Evolutionary conservation across 2,113 vertebrate species (phyloP), one percentile per base, ranked within the genome.

Genomic region (Sylvietta virens): DNA sequence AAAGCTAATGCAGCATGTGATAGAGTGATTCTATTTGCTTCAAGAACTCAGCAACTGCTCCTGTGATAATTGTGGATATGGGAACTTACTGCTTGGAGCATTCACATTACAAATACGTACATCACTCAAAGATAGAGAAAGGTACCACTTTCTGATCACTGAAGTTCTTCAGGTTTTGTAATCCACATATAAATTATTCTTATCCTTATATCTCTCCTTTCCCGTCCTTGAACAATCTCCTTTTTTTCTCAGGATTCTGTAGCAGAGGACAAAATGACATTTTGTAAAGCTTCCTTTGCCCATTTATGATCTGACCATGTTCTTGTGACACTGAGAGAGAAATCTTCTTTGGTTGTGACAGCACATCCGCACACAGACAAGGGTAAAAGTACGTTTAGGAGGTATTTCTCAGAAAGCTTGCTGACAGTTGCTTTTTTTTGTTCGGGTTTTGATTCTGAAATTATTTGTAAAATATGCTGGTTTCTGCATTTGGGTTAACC

Each of bases 21-120:
- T 97, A 97, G 95, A 97, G 94, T 93, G 94, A 92, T 93, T 96
- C 92, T 97, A 28, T 96, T 96, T 96, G 90, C 96, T 97, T 93
- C 95, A 97, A 93, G 90, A 95, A 90, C 88, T 96, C 94, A 80
- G 94, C 85, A 91, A 97, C 94, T 94, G 90, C 90, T 96, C 74
- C 92, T 97, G 85, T 85, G 90, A 93, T 97, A 92, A 96, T 94
- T 92, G 92, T 94, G 78, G 78, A 69, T 94, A 94, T 85, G 94
- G 85, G 81, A 94, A 92, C 81, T 95, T 93, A 96, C 81, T 90
- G 90, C 95, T 96, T 80, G 94, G 70, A 97, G 94, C 94, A 45
- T 91, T 91, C 90, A 69, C 88, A 80, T 92, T 97, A 60, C 13
- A 39, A 87, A 97, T 94, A 79, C 6, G 4, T 85, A 90, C 88